phyloP scores from a whole-genome alignment of 2,797 vertebrate genomes.

The Cyprinella venusta region DNA sequence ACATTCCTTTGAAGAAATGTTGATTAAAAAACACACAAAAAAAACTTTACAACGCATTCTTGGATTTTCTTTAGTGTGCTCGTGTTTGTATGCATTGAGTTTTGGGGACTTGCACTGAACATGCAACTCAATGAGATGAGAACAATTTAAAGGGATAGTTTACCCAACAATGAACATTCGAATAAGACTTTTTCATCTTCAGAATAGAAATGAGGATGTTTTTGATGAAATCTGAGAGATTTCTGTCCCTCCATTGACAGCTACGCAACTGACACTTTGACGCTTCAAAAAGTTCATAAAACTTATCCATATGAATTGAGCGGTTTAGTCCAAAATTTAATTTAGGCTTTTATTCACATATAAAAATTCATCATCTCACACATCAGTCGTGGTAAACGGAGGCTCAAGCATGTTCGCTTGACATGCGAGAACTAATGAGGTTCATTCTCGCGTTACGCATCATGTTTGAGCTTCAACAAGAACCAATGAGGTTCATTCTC shows the following conservation, averaged over 20 bases:
- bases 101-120: background rate
- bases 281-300: background rate
- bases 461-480: too few relatives aligned
- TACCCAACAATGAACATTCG: background rate
- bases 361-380: too few relatives aligned
- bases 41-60: constrained; percentile 80
- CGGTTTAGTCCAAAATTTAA: too few relatives aligned
- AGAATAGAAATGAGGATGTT: background rate
- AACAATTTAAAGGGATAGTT: background rate
- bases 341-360: too few relatives aligned
- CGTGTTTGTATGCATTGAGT: constrained; percentile 46
- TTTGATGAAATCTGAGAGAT: background rate
- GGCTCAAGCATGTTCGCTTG: too few relatives aligned
- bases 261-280: background rate
- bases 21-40: constrained; percentile 81
- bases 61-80: constrained; percentile 66
- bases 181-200: background rate
- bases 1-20: constrained; percentile 86
- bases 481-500: too few relatives aligned
- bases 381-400: too few relatives aligned
- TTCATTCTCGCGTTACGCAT: too few relatives aligned
- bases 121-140: constrained; percentile 22
- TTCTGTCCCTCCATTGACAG: background rate
- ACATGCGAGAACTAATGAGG: too few relatives aligned
- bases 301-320: too few relatives aligned